Percentiles rank a stretch among this genome's conserved stretches.
Evolutionary conservation across 2,797 vertebrate genomes (phyloP).

Genomic region (Crypturellus tataupa): DNA sequence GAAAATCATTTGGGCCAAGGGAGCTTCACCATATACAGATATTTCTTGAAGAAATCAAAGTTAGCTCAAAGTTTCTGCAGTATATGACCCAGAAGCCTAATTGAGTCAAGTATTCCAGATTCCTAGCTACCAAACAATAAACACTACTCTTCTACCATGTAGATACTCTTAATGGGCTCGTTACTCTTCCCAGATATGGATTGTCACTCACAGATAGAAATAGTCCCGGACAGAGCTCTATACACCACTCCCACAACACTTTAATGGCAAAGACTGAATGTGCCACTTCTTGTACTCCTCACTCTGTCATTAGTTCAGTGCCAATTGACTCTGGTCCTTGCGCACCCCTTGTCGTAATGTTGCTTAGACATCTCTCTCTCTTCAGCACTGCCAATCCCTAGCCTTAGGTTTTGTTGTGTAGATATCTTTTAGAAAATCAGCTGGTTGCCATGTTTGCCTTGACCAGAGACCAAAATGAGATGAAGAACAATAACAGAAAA

Average conservation of each 20-base stretch:
- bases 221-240: not conserved
- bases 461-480: not conserved
- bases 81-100: not conserved
- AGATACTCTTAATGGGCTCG: not conserved
- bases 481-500: not conserved
- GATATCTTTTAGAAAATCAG: not conserved
- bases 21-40: not conserved
- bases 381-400: not conserved
- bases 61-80: not conserved
- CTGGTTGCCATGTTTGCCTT: not conserved
- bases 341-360: not conserved
- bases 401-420: not conserved
- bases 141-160: not conserved
- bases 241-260: not conserved
- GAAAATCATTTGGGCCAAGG: not conserved
- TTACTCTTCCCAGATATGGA: not conserved
- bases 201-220: not conserved
- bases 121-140: not conserved
- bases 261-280: not conserved
- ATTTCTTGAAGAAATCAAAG: not conserved
- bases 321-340: not conserved
- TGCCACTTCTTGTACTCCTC: rapidly evolving
- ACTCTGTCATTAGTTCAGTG: rapidly evolving
- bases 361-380: not conserved
- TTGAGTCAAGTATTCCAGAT: not conserved